Base-by-base conservation (phyloP, 2,888 invertebrate species). In the Cantharis nigra region DNA sequence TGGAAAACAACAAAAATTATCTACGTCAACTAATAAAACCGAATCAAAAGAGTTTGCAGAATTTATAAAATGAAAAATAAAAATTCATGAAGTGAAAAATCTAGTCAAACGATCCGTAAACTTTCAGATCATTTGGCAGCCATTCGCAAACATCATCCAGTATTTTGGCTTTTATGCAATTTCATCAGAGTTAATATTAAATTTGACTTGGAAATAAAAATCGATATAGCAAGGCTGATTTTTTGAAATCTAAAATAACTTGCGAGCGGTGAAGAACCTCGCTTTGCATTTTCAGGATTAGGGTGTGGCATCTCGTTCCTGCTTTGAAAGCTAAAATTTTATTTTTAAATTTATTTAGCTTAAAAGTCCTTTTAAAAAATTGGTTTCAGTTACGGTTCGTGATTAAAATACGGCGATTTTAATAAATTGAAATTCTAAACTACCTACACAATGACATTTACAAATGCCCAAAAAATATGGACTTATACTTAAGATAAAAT, bases 71-170 rank as follows among this genome's bases (percentile, higher is more conserved):
- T 62, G 75, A 75, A 78, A 78, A 78, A 78, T 78, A 78, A 78
- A 78, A 78, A 73, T 78, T 78, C 78, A 78, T 78, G 78, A 70
- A 69, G 70, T 76, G 78, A 78, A 73, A 78, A 76, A 78, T 75
- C 75, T 69, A 75, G 72, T 20, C 73, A 73, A 75, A 78, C 78
- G 78, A 76, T 70, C 72, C 78, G 78, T 76, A 73, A 78, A 78
- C 69, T 78, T 78, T 75, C 78, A 75, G 71, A 75, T 73, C 78
- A 78, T 78, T 78, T 75, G 72, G 70, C 78, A 77, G 69, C 74
- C 69, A 72, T 71, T 74, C 77, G 73, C 73, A 63, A 77, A 73
- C 73, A 77, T 77, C 71, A 63, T 69, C 30, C 28, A 69, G 69
- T 63, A 69, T 74, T 74, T 63, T 30, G 70, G 63, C 64, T 74